phyloP scores from a whole-genome alignment of 1,140 invertebrate genomes.

The Adoxophyes honmai region DNA sequence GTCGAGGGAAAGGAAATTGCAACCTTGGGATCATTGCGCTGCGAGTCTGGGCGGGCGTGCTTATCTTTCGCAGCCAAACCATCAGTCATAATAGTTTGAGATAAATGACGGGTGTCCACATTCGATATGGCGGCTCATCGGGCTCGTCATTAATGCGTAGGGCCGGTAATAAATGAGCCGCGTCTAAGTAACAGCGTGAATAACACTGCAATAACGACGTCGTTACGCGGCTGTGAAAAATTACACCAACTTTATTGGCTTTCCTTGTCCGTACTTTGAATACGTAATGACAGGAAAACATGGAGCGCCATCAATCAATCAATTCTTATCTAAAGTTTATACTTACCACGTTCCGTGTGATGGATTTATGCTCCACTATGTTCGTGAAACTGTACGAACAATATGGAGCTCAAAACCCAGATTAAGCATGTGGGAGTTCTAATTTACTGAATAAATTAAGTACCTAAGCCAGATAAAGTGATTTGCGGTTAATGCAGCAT shows the following conservation, averaged over 20 bases:
- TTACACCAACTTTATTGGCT: constrained; percentile 30
- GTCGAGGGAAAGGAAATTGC: too few species aligned
- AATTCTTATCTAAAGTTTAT: constrained; percentile 11
- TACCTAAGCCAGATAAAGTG: too few species aligned
- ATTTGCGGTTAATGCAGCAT: too few species aligned
- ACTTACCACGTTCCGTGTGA: constrained; percentile 9
- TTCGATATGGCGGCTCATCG: constrained; percentile 1
- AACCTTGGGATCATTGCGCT: too few species aligned
- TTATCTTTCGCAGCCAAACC: background rate
- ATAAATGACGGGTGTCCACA: background rate
- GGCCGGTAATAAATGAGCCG: constrained; percentile 19
- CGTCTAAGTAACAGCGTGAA: constrained; percentile 12
- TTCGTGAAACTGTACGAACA: too few species aligned
- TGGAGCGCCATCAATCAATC: constrained; percentile 18
- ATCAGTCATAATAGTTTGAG: background rate
- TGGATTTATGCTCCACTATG: constrained; percentile 1
- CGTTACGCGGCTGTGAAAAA: constrained; percentile 33
- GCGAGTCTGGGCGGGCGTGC: too few species aligned
- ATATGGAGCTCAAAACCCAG: too few species aligned
- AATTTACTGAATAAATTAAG: too few species aligned
- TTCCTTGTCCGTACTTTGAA: constrained; percentile 28
- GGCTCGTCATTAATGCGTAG: constrained; percentile 21
- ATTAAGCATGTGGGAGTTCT: too few species aligned
- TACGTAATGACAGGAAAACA: constrained; percentile 25
- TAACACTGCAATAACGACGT: constrained; percentile 22